Conservation (phyloP, 2,797 vertebrate genomes). For the Malurus splendens region DNA sequence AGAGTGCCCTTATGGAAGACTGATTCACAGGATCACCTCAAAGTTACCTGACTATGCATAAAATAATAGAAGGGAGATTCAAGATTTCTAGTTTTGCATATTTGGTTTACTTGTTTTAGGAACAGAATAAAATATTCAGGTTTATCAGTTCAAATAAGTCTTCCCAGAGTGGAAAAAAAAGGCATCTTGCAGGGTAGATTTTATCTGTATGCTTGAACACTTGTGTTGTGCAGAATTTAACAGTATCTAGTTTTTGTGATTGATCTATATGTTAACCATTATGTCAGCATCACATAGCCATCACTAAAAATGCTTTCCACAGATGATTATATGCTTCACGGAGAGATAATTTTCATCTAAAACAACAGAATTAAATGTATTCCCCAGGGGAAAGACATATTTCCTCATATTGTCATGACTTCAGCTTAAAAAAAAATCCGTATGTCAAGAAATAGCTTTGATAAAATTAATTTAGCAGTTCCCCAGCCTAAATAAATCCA, state of each 20-base stretch:
- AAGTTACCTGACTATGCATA: not conserved
- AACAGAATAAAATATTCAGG: not conserved
- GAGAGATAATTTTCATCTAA: not conserved
- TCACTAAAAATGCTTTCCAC: not conserved
- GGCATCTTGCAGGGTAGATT: not conserved
- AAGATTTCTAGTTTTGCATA: not conserved
- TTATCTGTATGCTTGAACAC: not conserved
- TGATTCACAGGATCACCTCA: not conserved
- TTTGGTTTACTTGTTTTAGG: not conserved
- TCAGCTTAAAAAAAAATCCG: not conserved
- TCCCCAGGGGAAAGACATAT: not conserved
- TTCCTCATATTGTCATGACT: not conserved
- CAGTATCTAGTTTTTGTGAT: not conserved
- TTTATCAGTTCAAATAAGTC: not conserved
- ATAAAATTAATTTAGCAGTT: not conserved
- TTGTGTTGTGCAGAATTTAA: not conserved
- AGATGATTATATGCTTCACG: not conserved
- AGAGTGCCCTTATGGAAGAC: not conserved
- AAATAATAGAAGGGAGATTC: not conserved
- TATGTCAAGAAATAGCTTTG: not conserved
- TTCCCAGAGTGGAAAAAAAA: not conserved
- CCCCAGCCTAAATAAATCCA: not conserved
- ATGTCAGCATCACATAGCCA: not conserved
- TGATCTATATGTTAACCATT: not conserved
- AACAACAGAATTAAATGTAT: constrained; percentile 1